Base-by-base conservation (phyloP, 2,888 invertebrate genomes). In the Metallyticus violacea region DNA sequence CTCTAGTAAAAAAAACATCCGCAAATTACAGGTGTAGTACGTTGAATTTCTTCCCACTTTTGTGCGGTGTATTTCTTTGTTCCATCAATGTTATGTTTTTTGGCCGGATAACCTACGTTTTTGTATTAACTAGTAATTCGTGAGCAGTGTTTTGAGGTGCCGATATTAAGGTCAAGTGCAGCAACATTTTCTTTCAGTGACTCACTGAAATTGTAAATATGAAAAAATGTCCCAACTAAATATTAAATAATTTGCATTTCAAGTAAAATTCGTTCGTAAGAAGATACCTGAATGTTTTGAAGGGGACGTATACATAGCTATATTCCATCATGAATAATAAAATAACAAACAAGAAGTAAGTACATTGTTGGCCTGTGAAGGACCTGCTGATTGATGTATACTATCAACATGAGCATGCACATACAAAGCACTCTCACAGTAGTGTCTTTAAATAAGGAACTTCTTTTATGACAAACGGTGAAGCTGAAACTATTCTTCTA, bases 301-400 rank as follows among this genome's bases (percentile, higher is more conserved):
- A 62, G 22, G 40, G 40, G 22, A 62, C 40, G 2, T 62, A 4
- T 15, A 22, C 40, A 62, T 62, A 62, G 22, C 9, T 15, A 81
- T 40, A 81, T 22, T 62, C 28, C 83, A 83, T 76, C 83, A 83
- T 83, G 83, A 83, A 83, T 62, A 83, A 83, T 77, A 83, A 83
- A 77, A 77, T 83, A 83, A 77, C 83, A 22, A 83, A 77, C 29
- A 83, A 83, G 76, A 77, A 83, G 83, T 83, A 83, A 83, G 83
- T 83, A 83, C 77, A 15, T 15, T 62, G 40, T 62, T 62, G 40
- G 40, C 40, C 40, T 62, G n/a, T n/a, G 15, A 62, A 62, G 15
- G 7, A 62, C 4, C 40, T 62, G 40, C 40, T 62, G 40, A 62
- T 15, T 62, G 40, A 62, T 62, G 40, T 62, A 62, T 62, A 62